These are phyloP conservation scores for Andrena chrysosceles DNA, from an alignment of 2,888 invertebrate species.

Conservation along the genomic window DNA sequence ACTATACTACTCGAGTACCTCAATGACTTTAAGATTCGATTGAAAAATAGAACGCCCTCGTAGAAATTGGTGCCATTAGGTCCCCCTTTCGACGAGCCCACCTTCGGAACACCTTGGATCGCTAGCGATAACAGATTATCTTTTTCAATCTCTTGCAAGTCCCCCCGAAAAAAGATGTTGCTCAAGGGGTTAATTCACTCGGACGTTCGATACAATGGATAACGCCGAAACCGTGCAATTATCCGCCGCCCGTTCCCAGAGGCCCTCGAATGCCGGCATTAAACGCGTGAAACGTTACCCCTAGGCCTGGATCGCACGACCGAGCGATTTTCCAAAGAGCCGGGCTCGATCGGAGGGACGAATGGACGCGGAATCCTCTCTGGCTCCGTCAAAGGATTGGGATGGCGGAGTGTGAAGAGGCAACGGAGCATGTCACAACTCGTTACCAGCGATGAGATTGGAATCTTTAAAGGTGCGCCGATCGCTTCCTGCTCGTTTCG, in stretches of 20 bases:
- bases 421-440: conserved; percentile 71
- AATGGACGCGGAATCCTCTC: conserved; percentile 29
- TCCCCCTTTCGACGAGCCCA: too few relatives aligned
- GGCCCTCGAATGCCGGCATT: conserved; percentile 15
- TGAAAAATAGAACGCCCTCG: too few relatives aligned
- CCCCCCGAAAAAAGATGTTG: conserved; percentile 8
- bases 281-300: conserved; percentile 40
- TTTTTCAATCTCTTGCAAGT: background rate
- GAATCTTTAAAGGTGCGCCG: conserved; percentile 67
- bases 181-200: conserved; percentile 41
- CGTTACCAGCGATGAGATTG: conserved; percentile 70
- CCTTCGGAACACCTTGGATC: conserved; percentile 2
- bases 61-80: too few relatives aligned
- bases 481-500: conserved; percentile 56
- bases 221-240: conserved; percentile 46
- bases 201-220: conserved; percentile 20
- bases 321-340: conserved; percentile 64
- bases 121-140: conserved; percentile 17
- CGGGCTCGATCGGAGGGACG: conserved; percentile 25
- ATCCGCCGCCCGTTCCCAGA: conserved; percentile 26
- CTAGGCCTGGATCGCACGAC: conserved; percentile 68
- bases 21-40: too few relatives aligned
- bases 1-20: too few relatives aligned
- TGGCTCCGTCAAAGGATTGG: conserved; percentile 67
- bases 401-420: conserved; percentile 61